Conservation (phyloP, 2,113 vertebrate genomes). For the Erythrocebus patas region DNA sequence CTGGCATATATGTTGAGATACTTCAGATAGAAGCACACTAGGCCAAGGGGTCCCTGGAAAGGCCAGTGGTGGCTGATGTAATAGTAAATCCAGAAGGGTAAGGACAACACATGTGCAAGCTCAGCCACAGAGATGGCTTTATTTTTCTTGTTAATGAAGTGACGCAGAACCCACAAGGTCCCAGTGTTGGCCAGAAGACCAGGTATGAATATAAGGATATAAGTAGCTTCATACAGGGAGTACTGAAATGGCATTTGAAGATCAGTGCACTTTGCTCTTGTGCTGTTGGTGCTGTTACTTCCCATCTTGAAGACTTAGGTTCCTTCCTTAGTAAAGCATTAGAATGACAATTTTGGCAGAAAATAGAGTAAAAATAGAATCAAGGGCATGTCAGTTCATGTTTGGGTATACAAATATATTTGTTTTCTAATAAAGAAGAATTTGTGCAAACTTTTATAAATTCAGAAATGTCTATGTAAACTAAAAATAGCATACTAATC, state of each 20-base stretch:
- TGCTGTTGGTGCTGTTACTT: slow-evolving; percentile 49
- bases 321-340: background rate
- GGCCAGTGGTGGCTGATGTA: slow-evolving; percentile 90
- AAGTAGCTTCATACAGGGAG: slow-evolving; percentile 87
- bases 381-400: background rate
- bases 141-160: slow-evolving; percentile 89
- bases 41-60: slow-evolving; percentile 85
- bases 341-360: slow-evolving; percentile 60
- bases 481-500: background rate
- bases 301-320: slow-evolving; percentile 47
- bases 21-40: slow-evolving; percentile 96
- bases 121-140: slow-evolving; percentile 92
- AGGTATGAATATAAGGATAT: slow-evolving; percentile 91
- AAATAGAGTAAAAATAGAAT: slow-evolving; percentile 8
- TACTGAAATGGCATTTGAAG: slow-evolving; percentile 79
- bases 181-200: slow-evolving; percentile 91
- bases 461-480: background rate
- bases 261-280: slow-evolving; percentile 66
- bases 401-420: background rate
- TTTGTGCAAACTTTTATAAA: background rate
- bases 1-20: slow-evolving; percentile 98
- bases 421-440: background rate
- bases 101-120: slow-evolving; percentile 90
- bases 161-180: slow-evolving; percentile 91
- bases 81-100: slow-evolving; percentile 93